Evolutionary conservation across 1,140 invertebrate species (phyloP).

Genomic region (Maniola jurtina): DNA sequence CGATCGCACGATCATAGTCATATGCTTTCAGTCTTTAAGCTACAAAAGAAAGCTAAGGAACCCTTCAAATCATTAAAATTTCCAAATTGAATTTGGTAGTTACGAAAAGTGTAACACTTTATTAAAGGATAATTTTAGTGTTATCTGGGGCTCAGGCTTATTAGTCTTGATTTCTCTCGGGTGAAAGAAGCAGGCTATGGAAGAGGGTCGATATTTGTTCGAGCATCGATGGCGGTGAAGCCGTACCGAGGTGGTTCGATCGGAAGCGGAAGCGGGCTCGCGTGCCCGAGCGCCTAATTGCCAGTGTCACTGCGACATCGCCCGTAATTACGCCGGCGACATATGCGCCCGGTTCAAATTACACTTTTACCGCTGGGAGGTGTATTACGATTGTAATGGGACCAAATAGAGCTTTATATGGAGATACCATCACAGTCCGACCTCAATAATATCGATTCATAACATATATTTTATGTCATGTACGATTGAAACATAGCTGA

Average conservation of each 20-base stretch:
- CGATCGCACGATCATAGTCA: no score
- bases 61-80: neutral
- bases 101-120: no score
- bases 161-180: neutral
- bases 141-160: neutral
- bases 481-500: no score
- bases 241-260: slow-evolving; percentile 52
- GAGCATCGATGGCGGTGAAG: slow-evolving; percentile 39
- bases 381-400: slow-evolving; percentile 26
- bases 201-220: slow-evolving; percentile 32
- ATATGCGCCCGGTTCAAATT: slow-evolving; percentile 54
- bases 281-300: slow-evolving; percentile 58
- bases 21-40: no score
- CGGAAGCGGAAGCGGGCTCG: slow-evolving; percentile 70
- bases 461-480: no score
- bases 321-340: slow-evolving; percentile 51
- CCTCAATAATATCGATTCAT: no score
- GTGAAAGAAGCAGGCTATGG: neutral
- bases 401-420: slow-evolving; percentile 7
- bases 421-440: neutral
- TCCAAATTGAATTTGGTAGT: neutral
- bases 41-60: neutral
- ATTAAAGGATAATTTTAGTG: no score
- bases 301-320: slow-evolving; percentile 55
- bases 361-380: slow-evolving; percentile 34